These are phyloP conservation scores for Ailuropoda melanoleuca DNA, from an alignment of 2,113 vertebrate species.

Conservation along the genomic window DNA sequence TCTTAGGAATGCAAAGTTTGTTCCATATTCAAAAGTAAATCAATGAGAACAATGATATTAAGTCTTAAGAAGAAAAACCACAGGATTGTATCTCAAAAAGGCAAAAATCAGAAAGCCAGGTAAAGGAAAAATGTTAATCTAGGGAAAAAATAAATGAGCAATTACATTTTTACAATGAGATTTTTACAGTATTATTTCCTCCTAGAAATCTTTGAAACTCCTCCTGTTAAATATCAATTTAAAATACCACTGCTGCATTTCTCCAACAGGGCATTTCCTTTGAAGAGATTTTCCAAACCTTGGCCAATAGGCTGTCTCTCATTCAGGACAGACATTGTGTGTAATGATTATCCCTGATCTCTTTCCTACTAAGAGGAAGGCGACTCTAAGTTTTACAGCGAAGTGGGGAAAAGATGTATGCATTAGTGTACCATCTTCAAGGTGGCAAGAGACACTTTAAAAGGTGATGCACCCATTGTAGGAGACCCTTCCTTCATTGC, in stretches of 20 bases:
- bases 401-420: background rate
- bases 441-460: background rate
- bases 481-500: background rate
- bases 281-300: background rate
- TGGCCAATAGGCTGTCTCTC: background rate
- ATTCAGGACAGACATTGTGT: too few species aligned
- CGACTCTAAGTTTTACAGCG: background rate
- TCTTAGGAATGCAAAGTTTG: background rate
- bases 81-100: background rate
- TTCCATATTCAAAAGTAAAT: background rate
- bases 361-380: background rate
- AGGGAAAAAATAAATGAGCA: background rate
- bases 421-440: background rate
- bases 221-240: background rate
- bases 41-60: background rate
- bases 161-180: background rate
- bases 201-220: background rate
- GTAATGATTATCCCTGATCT: background rate
- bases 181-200: background rate
- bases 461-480: accelerated
- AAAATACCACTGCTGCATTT: background rate
- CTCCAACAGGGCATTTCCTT: background rate
- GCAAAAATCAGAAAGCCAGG: background rate
- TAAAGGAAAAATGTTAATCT: background rate
- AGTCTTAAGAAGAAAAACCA: background rate